A percentile compares a stretch with the other conserved stretches of the same genome.
Evolutionary conservation across 92 coral and sea anemone species (phyloP).

Genomic region (Epizoanthus ramosus): DNA sequence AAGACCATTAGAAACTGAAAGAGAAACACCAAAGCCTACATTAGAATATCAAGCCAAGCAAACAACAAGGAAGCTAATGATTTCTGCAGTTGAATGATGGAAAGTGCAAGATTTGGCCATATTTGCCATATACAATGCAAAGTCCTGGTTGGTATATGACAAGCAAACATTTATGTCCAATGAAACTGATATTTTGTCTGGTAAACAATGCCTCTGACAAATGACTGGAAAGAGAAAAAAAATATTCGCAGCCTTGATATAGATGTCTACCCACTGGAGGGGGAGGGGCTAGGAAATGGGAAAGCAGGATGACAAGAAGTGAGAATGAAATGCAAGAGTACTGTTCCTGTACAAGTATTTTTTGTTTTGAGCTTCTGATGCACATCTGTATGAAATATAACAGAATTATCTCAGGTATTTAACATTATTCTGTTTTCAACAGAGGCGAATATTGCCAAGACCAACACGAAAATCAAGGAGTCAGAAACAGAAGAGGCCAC

Average conservation of each 20-base stretch:
- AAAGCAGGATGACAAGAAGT: no score
- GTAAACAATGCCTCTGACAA: background rate
- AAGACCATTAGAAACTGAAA: background rate
- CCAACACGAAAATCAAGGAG: conserved; percentile 91
- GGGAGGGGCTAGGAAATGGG: no score
- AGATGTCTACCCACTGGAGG: no score
- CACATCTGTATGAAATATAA: background rate
- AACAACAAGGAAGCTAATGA: background rate
- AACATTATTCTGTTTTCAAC: background rate
- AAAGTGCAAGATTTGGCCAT: no score
- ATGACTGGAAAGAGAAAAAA: background rate
- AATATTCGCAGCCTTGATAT: background rate
- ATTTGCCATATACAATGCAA: no score
- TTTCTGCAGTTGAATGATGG: background rate
- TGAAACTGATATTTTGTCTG: background rate
- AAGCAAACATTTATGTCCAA: no score
- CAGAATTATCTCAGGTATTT: no score
- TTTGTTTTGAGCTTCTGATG: background rate
- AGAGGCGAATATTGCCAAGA: conserved; percentile 96
- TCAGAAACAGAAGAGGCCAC: conserved; percentile 95
- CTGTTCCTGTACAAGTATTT: background rate
- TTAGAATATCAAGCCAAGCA: background rate
- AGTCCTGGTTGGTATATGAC: no score
- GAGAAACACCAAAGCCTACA: conserved; percentile 17
- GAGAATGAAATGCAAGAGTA: no score